Evolutionary conservation across 2,888 invertebrate species (phyloP), one percentile per base, ranked within the genome.

Genomic region (Xestia c-nigrum): DNA sequence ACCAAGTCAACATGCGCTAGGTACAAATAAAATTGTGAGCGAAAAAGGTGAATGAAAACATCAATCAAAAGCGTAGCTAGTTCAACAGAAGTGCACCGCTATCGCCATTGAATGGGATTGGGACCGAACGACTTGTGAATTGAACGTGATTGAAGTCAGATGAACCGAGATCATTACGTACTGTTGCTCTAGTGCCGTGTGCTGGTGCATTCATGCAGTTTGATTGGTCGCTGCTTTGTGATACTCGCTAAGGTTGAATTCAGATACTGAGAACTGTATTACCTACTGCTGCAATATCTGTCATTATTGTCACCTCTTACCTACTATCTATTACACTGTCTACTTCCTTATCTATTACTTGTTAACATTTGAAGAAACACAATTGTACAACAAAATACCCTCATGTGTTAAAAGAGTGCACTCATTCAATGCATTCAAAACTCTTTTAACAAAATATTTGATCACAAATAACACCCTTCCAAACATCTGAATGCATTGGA

Each of bases 111-210:
- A 88, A 82, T 83, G 78, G 80, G 74, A 82, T 69, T 81, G 81
- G 81, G 80, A 83, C 64, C 74, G 76, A 76, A 80, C 79, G 86
- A 87, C 81, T 87, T 81, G 84, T 89, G 83, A 88, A 89, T 89
- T 80, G 86, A 76, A 76, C 83, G 83, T 89, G 89, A 90, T 89
- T 87, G 89, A 87, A 89, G 74, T 76, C 88, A 88, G 87, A 88
- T 87, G 89, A 88, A 85, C 82, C 85, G 88, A 85, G 83, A 83
- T 88, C 90, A 89, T 87, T 87, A 87, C 80, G 84, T 80, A 72
- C 76, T 78, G 65, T 76, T 76, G 76, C 70, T 85, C 63, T 70
- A 78, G 74, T 63, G 69, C 63, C 67, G 71, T 78, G 74, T 77
- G 72, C 50, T 64, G 38, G 43, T 24, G 76, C 65, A 78, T 77